Base-by-base conservation (phyloP, 2,113 vertebrate species). In the Gorsachius goisagi region DNA sequence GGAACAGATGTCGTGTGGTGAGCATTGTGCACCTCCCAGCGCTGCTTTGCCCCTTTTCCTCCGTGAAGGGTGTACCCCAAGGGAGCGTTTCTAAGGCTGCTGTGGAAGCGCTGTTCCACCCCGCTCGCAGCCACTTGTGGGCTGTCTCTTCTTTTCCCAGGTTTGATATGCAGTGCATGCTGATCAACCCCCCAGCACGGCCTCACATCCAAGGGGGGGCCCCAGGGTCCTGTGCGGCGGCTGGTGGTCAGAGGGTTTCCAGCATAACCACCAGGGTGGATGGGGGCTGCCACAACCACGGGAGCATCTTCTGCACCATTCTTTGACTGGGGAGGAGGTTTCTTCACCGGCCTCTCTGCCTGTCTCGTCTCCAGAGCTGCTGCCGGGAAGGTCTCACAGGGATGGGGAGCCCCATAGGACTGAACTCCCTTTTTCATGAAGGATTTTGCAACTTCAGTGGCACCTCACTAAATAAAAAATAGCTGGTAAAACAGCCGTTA, bases 241-340 rank as follows among this genome's bases (percentile, higher is more conserved):
- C 98, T 49, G 96, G 96, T 49, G 98, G 97, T 30, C 97, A 98
- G 53, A 98, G 98, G 58, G 98, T 98, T 77, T 97, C 98, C 62
- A 98, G 98, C 71, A 97, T 98, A 97, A 98, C 98, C 0, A 98
- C 97, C 92, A 98, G 98, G 5, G 98, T 98, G 72, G 98, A 98
- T 39, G 98, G 98, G 9, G 98, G 98, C 58, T 99, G 99, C 97
- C 98, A 99, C 87, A 97, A 93, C 78, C 98, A 97, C 1, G 95
- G 98, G 80, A 99, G 98, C 93, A 98, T 99, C 97, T 99, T 99
- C 96, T 99, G 99, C 96, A 98, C 98, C 69, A 97, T 99, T 75
- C 97, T 99, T 44, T 99, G 97, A 85, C 39, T 2, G 22, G 26
- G 21, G 7, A 30, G 23, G 37, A 4, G 17, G 41, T 41, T n/a